A percentile compares a stretch with the other conserved stretches of the same genome.
Evolutionary conservation across 2,888 invertebrate species (phyloP).

Genomic region (Phlogophora meticulosa): DNA sequence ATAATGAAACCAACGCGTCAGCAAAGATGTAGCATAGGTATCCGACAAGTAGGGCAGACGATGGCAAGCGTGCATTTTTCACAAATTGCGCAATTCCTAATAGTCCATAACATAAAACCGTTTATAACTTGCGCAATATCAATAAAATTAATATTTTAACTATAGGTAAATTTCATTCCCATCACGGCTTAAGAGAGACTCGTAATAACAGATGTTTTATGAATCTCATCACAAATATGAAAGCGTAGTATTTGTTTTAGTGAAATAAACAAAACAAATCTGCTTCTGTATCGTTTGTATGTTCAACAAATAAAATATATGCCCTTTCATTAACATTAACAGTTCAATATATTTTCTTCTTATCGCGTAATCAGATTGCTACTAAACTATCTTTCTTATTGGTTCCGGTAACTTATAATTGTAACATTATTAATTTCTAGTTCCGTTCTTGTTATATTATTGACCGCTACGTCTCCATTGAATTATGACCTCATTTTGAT

Average conservation of each 20-base stretch:
- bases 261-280: slow-evolving; percentile 32
- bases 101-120: slow-evolving; percentile 32
- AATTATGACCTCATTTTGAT: slow-evolving; percentile 16
- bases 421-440: slow-evolving; percentile 22
- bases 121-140: slow-evolving; percentile 49
- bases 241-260: slow-evolving; percentile 28
- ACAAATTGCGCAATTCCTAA: slow-evolving; percentile 43
- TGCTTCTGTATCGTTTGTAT: slow-evolving; percentile 6
- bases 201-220: slow-evolving; percentile 9
- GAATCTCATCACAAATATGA: slow-evolving; percentile 23
- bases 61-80: slow-evolving; percentile 52
- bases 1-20: slow-evolving; percentile 11
- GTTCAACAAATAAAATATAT: slow-evolving; percentile 45
- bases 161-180: slow-evolving; percentile 2
- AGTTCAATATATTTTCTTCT: slow-evolving; percentile 26
- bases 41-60: slow-evolving; percentile 34
- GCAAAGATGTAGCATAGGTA: slow-evolving; percentile 27
- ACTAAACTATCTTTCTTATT: slow-evolving; percentile 42
- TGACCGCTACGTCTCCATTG: slow-evolving; percentile 10
- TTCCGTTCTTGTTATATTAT: slow-evolving; percentile 5
- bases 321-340: slow-evolving; percentile 33
- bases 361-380: slow-evolving; percentile 39
- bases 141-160: slow-evolving; percentile 31
- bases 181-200: slow-evolving; percentile 3
- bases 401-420: slow-evolving; percentile 25